Base-by-base conservation (phyloP, 2,113 vertebrate genomes). In the Brachionichthys hirsutus region DNA sequence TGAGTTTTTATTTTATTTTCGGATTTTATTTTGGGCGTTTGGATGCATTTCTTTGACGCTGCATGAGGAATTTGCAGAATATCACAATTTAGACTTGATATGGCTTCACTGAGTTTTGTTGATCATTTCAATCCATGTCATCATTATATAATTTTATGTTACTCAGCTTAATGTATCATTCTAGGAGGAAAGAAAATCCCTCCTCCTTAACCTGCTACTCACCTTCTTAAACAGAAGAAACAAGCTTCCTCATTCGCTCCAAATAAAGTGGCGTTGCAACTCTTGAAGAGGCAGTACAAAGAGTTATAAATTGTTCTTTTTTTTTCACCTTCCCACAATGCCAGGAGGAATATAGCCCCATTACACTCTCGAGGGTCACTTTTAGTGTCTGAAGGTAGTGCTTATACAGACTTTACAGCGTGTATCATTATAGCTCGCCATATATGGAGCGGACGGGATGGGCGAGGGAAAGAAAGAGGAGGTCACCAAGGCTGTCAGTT, bases 351-450 rank as follows among this genome's bases (percentile, higher is more conserved):
- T 93, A 93, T 89, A 91, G 92, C 88, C 81, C 89, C 86, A 88
- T 88, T 90, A 89, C 90, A 89, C 90, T 93, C 72, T 70, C 70
- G 77, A 86, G 78, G 82, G 78, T 88, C 82, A 84, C 75, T 82
- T 89, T 87, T 79, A 84, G 76, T 80, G 74, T 85, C 70, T 75
- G 88, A 82, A 90, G 87, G 89, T 89, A 90, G 88, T 91, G 91
- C 88, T 94, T 94, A 94, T 92, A 91, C 88, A 92, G 90, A 91
- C 85, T 94, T 93, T 94, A 91, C 89, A 92, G 84, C 63, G 84
- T 93, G 92, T 94, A 91, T 92, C 92, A 93, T 95, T 95, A 94
- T 89, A 90, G 92, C 89, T 83, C 77, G 85, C 92, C 91, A 83
- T 94, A 92, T 92, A 94, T 92, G 92, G 92, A 85, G 86, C 54